Conservation (phyloP, 2,113 vertebrate genomes). For the Andinoacara biseriatus region DNA sequence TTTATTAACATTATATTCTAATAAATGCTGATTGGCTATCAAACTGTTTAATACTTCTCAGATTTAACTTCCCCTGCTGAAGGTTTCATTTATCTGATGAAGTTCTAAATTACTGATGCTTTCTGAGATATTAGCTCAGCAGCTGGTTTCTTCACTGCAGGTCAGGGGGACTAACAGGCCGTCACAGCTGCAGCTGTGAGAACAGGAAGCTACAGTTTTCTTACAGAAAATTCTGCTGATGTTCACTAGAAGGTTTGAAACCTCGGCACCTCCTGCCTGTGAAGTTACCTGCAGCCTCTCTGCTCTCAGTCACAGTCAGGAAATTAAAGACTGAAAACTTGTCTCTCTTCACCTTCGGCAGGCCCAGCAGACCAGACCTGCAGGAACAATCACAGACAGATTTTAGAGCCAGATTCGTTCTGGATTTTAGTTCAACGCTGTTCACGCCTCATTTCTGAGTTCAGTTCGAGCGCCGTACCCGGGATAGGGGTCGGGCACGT, state of each 20-base stretch:
- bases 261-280: background rate
- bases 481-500: constrained; percentile 91
- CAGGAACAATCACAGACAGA: constrained; percentile 37
- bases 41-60: too few relatives aligned
- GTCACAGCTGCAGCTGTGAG: too few relatives aligned
- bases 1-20: too few relatives aligned
- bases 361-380: constrained; percentile 87
- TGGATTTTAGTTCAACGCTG: background rate
- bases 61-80: too few relatives aligned
- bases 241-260: too few relatives aligned
- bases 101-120: too few relatives aligned
- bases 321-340: constrained; percentile 98
- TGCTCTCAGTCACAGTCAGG: constrained; percentile 83
- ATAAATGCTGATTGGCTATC: too few relatives aligned
- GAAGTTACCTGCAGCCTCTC: constrained; percentile 22
- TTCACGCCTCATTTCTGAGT: background rate
- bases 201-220: background rate
- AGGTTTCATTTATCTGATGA: too few relatives aligned
- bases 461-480: constrained; percentile 75
- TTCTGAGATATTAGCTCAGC: too few relatives aligned
- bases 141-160: too few relatives aligned
- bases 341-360: constrained; percentile 94
- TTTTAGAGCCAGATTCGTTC: background rate
- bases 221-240: background rate
- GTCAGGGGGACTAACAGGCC: too few relatives aligned